Evolutionary conservation across 2,888 invertebrate genomes (phyloP).

Genomic region (Gisinianus flammeolus): DNA sequence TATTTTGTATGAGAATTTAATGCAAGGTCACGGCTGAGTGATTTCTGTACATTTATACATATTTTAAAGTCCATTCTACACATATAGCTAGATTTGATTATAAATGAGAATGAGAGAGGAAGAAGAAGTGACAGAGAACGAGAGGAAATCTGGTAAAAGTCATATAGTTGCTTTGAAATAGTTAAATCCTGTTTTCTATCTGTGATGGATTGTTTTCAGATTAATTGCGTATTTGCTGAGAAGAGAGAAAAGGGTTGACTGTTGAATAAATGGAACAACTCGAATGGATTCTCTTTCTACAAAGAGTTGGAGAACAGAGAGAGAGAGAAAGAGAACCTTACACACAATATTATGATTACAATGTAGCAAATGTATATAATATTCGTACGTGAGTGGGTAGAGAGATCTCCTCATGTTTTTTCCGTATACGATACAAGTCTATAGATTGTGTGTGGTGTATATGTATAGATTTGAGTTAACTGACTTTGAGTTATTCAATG

Average conservation of each 20-base stretch:
- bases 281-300: not conserved
- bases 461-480: not conserved
- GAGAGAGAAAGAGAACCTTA: not conserved
- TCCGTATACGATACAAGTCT: not conserved
- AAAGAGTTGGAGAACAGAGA: not conserved
- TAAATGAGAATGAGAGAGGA: not conserved
- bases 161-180: constrained; percentile 27
- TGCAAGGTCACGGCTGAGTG: too few relatives aligned
- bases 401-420: not conserved
- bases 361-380: too few relatives aligned
- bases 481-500: not conserved
- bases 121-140: not conserved
- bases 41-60: too few relatives aligned
- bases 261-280: constrained; percentile 4
- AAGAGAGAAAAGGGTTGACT: not conserved
- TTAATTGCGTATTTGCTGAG: constrained; percentile 39
- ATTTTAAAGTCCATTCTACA: too few relatives aligned
- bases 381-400: not conserved
- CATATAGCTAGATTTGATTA: not conserved
- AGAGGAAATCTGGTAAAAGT: constrained; percentile 37
- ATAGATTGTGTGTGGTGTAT: not conserved
- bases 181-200: constrained; percentile 15
- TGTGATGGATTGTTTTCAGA: constrained; percentile 41
- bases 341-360: constrained; percentile 22
- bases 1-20: too few relatives aligned